These are phyloP conservation scores for Pelobates cultripes DNA, from an alignment of 2,797 vertebrate species.

Conservation along the genomic window DNA sequence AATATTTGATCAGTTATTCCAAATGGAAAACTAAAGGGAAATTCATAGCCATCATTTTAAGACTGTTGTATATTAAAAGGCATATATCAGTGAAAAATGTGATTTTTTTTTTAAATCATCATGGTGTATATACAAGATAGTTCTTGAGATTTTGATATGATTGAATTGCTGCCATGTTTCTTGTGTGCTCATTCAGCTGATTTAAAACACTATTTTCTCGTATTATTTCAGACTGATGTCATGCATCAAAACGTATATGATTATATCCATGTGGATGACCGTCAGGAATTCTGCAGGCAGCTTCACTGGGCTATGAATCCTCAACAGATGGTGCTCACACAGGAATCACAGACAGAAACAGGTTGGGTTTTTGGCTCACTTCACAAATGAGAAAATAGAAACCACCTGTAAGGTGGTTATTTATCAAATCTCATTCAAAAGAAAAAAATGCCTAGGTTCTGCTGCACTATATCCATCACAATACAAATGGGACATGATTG, in stretches of 20 bases:
- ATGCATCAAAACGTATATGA: constrained; percentile 97
- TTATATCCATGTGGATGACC: constrained; percentile 96
- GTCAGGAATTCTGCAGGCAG: constrained; percentile 91
- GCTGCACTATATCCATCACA: not conserved
- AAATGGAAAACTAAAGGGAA: no score
- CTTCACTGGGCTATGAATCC: constrained; percentile 98
- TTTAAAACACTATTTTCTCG: constrained; percentile 32
- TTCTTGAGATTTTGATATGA: not conserved
- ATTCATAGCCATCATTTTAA: not conserved
- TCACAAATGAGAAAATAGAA: constrained; percentile 1
- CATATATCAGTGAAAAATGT: not conserved
- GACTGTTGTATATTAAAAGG: not conserved
- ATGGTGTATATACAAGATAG: not conserved
- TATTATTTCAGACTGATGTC: constrained; percentile 89
- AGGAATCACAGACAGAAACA: constrained; percentile 72
- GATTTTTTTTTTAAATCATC: not conserved
- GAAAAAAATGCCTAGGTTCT: not conserved
- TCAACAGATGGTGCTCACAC: constrained; percentile 72
- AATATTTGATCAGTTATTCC: no score
- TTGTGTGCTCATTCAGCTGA: not conserved
- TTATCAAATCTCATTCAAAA: constrained; percentile 1
- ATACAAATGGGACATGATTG: not conserved
- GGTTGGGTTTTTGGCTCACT: constrained; percentile 63
- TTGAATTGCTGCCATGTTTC: not conserved
- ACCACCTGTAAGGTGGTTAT: constrained; percentile 8